Percentiles rank a stretch among this genome's conserved stretches.
These are phyloP conservation scores for Peromyscus eremicus DNA, from an alignment of 2,797 vertebrate species.

Conservation along the genomic window DNA sequence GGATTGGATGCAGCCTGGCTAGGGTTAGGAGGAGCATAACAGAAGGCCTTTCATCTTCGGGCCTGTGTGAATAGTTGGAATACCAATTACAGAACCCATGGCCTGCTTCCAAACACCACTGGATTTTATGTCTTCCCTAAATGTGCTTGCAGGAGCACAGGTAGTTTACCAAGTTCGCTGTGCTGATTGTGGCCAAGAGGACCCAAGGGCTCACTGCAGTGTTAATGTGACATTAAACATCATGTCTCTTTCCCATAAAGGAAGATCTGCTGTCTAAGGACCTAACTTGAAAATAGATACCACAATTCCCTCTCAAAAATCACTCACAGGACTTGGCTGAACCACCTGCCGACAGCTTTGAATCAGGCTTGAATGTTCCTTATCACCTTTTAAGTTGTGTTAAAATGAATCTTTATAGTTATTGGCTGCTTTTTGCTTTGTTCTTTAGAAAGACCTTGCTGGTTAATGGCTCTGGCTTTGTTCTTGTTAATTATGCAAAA, in stretches of 20 bases:
- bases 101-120: not conserved
- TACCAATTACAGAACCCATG: not conserved
- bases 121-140: constrained; percentile 1
- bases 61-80: not conserved
- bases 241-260: not conserved
- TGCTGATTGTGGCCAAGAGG: not conserved
- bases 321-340: not conserved
- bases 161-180: not conserved
- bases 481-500: constrained; percentile 4
- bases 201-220: not conserved
- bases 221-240: not conserved
- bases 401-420: not conserved
- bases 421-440: not conserved
- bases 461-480: not conserved
- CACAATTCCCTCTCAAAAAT: not conserved
- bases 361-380: not conserved
- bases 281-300: not conserved
- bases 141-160: not conserved
- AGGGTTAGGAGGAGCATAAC: not conserved
- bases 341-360: not conserved
- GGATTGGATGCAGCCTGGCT: not conserved
- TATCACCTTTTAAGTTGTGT: constrained; percentile 16
- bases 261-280: not conserved
- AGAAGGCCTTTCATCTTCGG: not conserved
- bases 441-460: not conserved